Evolutionary conservation across 2,113 vertebrate species (phyloP), one percentile per base, ranked within the genome.

Genomic region (Menidia beryllina): DNA sequence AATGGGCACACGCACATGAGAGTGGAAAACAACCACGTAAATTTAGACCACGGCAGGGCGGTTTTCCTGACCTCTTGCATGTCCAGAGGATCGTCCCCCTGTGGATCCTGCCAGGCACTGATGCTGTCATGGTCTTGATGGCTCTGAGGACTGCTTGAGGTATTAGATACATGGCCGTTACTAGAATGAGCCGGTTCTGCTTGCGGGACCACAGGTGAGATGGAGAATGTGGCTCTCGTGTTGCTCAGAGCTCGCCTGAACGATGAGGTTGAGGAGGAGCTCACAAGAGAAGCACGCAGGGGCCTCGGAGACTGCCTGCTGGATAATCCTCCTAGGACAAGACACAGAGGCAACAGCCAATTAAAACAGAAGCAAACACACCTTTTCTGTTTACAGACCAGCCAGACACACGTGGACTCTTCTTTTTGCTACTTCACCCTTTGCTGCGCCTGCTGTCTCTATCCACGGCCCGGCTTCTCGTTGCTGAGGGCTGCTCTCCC

Each of bases 41-140:
- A 12, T 49, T 30, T 2, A 54, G 23, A 12, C n/a, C 1, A 7
- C 19, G 30, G 1, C 13, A 4, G 60, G 4, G 45, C 12, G 27
- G 12, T 6, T 54, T 21, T 77, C 34, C 93, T 87, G 82, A 97
- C 97, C 96, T 98, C 97, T 51, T 97, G 93, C 23, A 92, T 94
- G 72, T 99, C 96, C 47, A 95, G 92, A 17, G 89, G 91, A 72
- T 97, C 95, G 21, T 94, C 89, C 10, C 91, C 91, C 68, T 92
- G 89, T 0, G 43, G 47, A 45, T 91, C 93, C n/a, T 80, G 85
- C 39, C 90, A 56, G 1, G 62, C 34, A 48, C 36, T 86, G n/a
- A 95, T 81, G 63, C 89, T 73, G 0, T 90, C 88, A 53, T 94
- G 83, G 47, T 95, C 91, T 17, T 92, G 74, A 5, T 85, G 68